A percentile compares a stretch with the other conserved stretches of the same genome.
Evolutionary conservation across 2,888 invertebrate species (phyloP).

Genomic region (Atrina japonica): DNA sequence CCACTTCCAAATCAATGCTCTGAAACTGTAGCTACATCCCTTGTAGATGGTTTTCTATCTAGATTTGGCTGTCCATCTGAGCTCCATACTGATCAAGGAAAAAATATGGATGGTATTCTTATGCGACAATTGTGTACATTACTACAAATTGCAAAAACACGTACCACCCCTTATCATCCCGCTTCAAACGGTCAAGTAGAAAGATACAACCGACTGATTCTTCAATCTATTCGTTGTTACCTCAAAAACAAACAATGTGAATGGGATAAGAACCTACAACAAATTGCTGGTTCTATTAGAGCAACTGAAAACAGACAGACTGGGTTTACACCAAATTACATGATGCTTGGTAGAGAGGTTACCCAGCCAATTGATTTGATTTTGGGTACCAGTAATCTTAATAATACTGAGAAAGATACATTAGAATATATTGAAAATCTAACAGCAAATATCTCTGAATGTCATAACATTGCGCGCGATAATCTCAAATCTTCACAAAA

Average conservation of each 20-base stretch:
- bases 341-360: slow-evolving; percentile 46
- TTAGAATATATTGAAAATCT: slow-evolving; percentile 15
- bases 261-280: slow-evolving; percentile 28
- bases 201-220: slow-evolving; percentile 28
- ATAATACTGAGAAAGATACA: neutral
- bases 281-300: slow-evolving; percentile 34
- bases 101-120: slow-evolving; percentile 33
- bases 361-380: slow-evolving; percentile 28
- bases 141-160: slow-evolving; percentile 31
- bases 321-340: slow-evolving; percentile 38
- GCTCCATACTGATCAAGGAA: slow-evolving; percentile 32
- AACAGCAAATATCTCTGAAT: neutral
- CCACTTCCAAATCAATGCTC: slow-evolving; percentile 29
- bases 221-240: slow-evolving; percentile 22
- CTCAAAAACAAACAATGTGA: slow-evolving; percentile 18
- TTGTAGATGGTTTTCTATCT: slow-evolving; percentile 4
- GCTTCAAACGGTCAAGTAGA: slow-evolving; percentile 36
- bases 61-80: slow-evolving; percentile 33
- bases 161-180: slow-evolving; percentile 39
- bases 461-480: slow-evolving; percentile 22
- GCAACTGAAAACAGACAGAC: slow-evolving; percentile 40
- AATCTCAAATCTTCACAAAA: neutral
- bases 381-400: slow-evolving; percentile 5
- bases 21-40: slow-evolving; percentile 10
- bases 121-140: slow-evolving; percentile 26